Conservation (phyloP, 2,113 vertebrate species). For the Anas platyrhynchos region DNA sequence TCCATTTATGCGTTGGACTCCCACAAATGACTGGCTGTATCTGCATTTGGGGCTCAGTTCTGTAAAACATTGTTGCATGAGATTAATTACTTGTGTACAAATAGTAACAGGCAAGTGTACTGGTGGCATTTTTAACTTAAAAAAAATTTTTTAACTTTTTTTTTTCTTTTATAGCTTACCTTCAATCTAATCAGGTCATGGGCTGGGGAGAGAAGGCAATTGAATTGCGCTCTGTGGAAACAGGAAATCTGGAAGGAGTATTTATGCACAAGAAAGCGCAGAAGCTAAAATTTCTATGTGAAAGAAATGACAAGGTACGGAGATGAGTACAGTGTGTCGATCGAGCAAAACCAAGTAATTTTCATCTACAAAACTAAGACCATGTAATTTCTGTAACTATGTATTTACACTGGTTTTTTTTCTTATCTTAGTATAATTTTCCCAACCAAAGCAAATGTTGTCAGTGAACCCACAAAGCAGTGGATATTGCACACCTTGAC, state of each 20-base stretch:
- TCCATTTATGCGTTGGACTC: background rate
- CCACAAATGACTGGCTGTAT: background rate
- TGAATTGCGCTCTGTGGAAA: slow-evolving; percentile 89
- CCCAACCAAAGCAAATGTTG: background rate
- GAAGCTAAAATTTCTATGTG: slow-evolving; percentile 95
- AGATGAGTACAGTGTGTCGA: background rate
- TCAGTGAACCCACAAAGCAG: background rate
- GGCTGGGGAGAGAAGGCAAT: slow-evolving; percentile 96
- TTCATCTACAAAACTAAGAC: background rate
- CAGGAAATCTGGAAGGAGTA: slow-evolving; percentile 89
- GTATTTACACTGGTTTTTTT: background rate
- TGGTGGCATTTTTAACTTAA: background rate
- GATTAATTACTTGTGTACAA: background rate
- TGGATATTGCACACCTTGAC: background rate
- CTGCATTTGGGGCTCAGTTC: background rate
- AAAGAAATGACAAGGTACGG: slow-evolving; percentile 95
- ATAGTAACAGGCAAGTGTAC: background rate
- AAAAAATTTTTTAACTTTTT: background rate
- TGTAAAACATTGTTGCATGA: background rate
- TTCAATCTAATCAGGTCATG: slow-evolving; percentile 95
- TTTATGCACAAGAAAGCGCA: slow-evolving; percentile 97
- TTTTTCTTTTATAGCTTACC: slow-evolving; percentile 81
- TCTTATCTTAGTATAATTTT: background rate
- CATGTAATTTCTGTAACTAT: background rate
- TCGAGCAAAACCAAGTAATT: background rate